Conservation (phyloP, 2,888 invertebrate genomes). For the Rhabditoides inermis region DNA sequence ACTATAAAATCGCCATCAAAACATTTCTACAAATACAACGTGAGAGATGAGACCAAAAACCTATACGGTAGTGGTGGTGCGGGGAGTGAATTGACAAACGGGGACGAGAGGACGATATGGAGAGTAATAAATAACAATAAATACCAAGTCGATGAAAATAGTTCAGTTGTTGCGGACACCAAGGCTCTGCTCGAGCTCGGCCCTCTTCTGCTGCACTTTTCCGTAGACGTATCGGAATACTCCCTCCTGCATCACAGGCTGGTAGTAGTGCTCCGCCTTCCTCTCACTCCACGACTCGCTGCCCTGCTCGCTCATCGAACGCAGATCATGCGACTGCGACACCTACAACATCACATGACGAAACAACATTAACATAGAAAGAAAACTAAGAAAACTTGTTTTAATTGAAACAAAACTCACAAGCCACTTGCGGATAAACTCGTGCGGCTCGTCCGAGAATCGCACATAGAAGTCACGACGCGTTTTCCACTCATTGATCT, state of each 20-base stretch:
- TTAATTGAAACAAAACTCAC: slow-evolving; percentile 58
- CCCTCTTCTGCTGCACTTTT: slow-evolving; percentile 85
- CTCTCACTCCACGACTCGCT: slow-evolving; percentile 93
- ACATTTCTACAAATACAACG: no score
- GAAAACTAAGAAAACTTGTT: not conserved
- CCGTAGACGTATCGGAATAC: slow-evolving; percentile 74
- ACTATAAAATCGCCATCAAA: no score
- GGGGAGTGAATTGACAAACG: not conserved
- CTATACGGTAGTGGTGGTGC: not conserved
- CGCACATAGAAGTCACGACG: slow-evolving; percentile 95
- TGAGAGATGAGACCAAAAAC: not conserved
- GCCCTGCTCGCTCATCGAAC: slow-evolving; percentile 82
- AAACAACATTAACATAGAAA: not conserved
- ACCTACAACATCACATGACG: not conserved
- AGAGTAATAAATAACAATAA: not conserved
- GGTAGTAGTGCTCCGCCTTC: slow-evolving; percentile 79
- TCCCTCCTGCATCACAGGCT: slow-evolving; percentile 86
- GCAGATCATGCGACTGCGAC: not conserved
- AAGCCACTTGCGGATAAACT: slow-evolving; percentile 96
- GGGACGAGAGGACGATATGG: not conserved
- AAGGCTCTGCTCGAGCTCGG: slow-evolving; percentile 82
- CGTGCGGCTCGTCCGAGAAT: slow-evolving; percentile 94
- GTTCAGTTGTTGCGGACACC: slow-evolving; percentile 65
- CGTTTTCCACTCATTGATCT: slow-evolving; percentile 92
- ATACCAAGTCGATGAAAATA: not conserved